These are phyloP conservation scores for Mallotus villosus DNA, from an alignment of 2,797 vertebrate genomes.

Conservation along the genomic window DNA sequence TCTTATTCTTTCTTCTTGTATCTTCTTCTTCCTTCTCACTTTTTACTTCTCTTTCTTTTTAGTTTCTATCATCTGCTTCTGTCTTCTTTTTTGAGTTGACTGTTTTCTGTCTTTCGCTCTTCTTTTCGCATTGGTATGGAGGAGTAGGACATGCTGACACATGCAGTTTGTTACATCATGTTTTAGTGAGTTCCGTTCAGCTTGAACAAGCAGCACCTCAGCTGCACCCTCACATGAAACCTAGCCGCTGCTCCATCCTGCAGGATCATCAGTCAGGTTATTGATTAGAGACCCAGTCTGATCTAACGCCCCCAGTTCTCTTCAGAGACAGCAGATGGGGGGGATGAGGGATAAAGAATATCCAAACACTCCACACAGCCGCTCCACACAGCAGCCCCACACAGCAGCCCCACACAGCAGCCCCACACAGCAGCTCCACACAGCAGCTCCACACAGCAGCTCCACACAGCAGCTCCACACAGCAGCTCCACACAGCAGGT, in stretches of 20 bases:
- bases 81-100: no score
- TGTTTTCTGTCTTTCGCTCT: no score
- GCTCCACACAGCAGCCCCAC: slow-evolving; percentile 45
- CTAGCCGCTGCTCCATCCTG: slow-evolving; percentile 12
- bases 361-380: slow-evolving; percentile 6
- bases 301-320: slow-evolving; percentile 20
- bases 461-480: slow-evolving; percentile 49
- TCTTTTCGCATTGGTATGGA: no score
- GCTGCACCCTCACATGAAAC: no score
- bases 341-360: slow-evolving; percentile 36
- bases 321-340: slow-evolving; percentile 15
- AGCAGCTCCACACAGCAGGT: no score
- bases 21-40: no score
- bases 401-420: slow-evolving; percentile 46
- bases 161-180: no score
- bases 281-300: slow-evolving; percentile 35
- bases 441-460: slow-evolving; percentile 44
- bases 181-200: no score
- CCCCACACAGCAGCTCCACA: slow-evolving; percentile 46
- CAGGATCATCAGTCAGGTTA: slow-evolving; percentile 45
- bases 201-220: neutral
- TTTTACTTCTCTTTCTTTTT: no score
- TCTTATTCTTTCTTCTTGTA: no score
- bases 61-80: no score
- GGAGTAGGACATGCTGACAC: no score